These are phyloP conservation scores for Antedon mediterranea DNA, from an alignment of 53 echinoderm and acorn worm species.

Conservation along the genomic window DNA sequence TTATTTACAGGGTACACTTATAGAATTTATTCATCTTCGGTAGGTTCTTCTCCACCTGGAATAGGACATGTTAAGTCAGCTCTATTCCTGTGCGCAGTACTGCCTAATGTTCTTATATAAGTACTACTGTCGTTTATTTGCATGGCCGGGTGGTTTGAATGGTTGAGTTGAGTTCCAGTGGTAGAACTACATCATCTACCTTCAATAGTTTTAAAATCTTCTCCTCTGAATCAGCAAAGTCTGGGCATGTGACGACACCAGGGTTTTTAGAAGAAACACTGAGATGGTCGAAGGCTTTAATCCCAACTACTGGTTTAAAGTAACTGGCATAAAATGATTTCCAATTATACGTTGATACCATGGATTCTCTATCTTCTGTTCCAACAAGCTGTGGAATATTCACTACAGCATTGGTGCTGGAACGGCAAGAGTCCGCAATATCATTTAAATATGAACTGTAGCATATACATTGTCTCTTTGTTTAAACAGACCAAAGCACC, in stretches of 20 bases:
- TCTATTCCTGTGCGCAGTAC: too few species aligned
- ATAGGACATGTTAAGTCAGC: too few species aligned
- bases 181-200: too few species aligned
- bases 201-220: too few species aligned
- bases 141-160: too few species aligned
- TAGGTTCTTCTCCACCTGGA: too few species aligned
- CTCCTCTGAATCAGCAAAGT: background rate
- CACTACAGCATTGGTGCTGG: too few species aligned
- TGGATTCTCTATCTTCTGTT: background rate
- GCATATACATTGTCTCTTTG: background rate
- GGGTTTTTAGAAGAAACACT: background rate
- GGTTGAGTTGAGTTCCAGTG: too few species aligned
- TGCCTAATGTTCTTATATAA: too few species aligned
- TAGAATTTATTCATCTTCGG: too few species aligned
- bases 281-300: background rate
- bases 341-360: constrained; percentile 5
- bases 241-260: background rate
- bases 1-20: too few species aligned
- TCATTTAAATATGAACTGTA: background rate
- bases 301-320: background rate
- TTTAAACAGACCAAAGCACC: constrained; percentile 6
- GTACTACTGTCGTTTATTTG: too few species aligned
- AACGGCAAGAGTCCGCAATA: background rate
- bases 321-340: background rate
- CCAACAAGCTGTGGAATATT: constrained; percentile 8